Evolutionary conservation across 2,797 vertebrate genomes (phyloP).

Genomic region (Rhincodon typus): DNA sequence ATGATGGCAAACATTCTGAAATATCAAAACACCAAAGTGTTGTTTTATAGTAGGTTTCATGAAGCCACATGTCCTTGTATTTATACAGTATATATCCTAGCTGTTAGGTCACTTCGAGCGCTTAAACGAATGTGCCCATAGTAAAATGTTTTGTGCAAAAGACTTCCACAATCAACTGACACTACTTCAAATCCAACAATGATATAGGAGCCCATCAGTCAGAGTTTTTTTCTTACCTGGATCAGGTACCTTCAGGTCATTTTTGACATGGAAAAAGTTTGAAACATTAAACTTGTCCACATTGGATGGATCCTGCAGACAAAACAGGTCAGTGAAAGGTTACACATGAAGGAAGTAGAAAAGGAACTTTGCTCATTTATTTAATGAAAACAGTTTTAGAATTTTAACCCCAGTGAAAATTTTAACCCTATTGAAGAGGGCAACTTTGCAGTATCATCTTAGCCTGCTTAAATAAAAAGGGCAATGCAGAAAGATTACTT

Average conservation of each 20-base stretch:
- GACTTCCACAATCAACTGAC: not conserved
- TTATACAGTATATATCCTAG: not conserved
- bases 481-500: not conserved
- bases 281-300: conserved; percentile 97
- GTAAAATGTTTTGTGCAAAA: not conserved
- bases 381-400: not conserved
- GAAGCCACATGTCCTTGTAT: not conserved
- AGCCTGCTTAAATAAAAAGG: not conserved
- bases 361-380: not conserved
- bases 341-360: not conserved
- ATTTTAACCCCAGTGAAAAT: not conserved
- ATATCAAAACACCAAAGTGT: not conserved
- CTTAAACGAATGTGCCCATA: not conserved
- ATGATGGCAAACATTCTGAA: not conserved
- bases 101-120: not conserved
- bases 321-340: conserved; percentile 16
- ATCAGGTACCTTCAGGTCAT: conserved; percentile 84
- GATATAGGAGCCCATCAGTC: conserved; percentile 33
- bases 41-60: not conserved
- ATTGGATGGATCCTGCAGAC: conserved; percentile 81
- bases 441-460: not conserved
- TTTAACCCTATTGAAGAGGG: not conserved
- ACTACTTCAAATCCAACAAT: not conserved
- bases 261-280: conserved; percentile 89
- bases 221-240: conserved; percentile 62